phyloP scores from a whole-genome alignment of 2,797 vertebrate genomes.

The Artibeus jamaicensis region DNA sequence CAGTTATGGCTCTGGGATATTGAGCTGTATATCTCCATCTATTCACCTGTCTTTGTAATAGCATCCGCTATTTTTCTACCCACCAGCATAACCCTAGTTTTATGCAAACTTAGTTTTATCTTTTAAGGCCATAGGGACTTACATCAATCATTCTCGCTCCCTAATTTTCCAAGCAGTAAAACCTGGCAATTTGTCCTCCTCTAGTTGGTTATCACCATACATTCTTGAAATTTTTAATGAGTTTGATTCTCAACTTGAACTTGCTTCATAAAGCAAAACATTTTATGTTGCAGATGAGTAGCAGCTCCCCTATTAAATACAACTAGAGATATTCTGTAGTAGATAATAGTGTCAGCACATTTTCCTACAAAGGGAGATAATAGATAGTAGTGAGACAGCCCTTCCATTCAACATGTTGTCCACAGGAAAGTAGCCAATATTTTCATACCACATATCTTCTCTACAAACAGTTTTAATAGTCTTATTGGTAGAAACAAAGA shows the following conservation, averaged over 20 bases:
- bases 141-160: constrained; percentile 51
- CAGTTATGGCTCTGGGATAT: neutral
- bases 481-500: neutral
- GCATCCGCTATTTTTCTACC: constrained; percentile 18
- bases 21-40: constrained; percentile 49
- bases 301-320: neutral
- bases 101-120: constrained; percentile 62
- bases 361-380: neutral
- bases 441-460: neutral
- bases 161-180: constrained; percentile 59
- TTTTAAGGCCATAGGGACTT: constrained; percentile 29
- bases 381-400: neutral
- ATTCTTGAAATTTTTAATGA: constrained; percentile 39
- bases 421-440: neutral
- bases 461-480: neutral
- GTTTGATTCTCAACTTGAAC: constrained; percentile 42
- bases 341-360: neutral
- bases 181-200: neutral
- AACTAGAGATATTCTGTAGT: neutral
- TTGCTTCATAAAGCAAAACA: constrained; percentile 47
- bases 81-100: neutral
- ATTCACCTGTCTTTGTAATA: constrained; percentile 40
- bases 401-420: neutral
- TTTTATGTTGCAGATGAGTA: neutral
- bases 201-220: constrained; percentile 43